Evolutionary conservation across 2,113 vertebrate genomes (phyloP).

Genomic region (Muntiacus reevesi): DNA sequence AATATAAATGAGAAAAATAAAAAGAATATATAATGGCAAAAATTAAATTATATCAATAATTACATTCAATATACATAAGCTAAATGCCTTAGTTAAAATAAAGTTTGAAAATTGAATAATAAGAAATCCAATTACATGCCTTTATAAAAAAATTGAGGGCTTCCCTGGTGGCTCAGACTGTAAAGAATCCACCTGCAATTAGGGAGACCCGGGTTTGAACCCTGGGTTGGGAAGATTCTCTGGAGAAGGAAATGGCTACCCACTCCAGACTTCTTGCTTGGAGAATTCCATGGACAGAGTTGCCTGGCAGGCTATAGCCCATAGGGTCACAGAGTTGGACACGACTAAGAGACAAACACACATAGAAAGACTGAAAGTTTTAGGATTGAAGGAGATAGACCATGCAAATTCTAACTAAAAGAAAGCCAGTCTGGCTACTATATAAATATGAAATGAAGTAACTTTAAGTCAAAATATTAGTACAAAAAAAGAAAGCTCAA

Average conservation of each 20-base stretch:
- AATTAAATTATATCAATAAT: neutral
- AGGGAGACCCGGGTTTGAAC: neutral
- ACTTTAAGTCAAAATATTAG: neutral
- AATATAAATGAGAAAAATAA: neutral
- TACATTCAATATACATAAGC: neutral
- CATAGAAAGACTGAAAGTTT: neutral
- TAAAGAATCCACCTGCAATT: neutral
- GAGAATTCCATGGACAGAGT: neutral
- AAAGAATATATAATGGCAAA: neutral
- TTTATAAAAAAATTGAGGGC: neutral
- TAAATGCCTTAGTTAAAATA: neutral
- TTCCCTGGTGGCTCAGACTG: neutral
- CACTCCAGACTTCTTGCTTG: neutral
- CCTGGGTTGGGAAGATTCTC: neutral
- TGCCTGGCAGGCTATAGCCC: neutral
- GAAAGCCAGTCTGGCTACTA: neutral
- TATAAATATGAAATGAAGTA: neutral
- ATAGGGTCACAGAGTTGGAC: neutral
- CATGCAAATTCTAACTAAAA: neutral
- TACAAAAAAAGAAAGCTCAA: neutral
- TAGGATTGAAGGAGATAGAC: neutral
- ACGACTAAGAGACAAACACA: fast-evolving
- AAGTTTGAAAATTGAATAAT: neutral
- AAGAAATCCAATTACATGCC: neutral
- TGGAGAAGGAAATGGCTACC: neutral